Percentiles rank a stretch among this genome's conserved stretches.
Evolutionary conservation across 2,113 vertebrate genomes (phyloP).

Genomic region (Phalacrocorax pelagicus): DNA sequence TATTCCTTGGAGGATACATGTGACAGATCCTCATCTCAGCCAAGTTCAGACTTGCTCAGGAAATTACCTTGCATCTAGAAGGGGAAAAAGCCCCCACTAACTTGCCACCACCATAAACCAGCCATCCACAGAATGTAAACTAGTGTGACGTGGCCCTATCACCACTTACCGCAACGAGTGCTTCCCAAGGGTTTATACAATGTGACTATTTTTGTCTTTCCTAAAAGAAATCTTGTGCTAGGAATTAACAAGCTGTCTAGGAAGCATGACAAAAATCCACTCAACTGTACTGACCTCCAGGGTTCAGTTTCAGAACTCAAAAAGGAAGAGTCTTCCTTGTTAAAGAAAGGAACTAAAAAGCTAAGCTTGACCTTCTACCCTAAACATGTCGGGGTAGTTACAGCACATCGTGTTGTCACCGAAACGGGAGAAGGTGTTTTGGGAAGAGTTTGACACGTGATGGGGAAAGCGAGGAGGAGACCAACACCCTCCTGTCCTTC

Average conservation of each 20-base stretch:
- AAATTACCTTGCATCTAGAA: background rate
- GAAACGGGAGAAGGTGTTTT: background rate
- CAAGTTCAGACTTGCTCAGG: background rate
- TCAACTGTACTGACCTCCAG: fast-evolving
- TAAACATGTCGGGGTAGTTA: too few relatives aligned
- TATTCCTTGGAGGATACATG: background rate
- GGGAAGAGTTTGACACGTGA: background rate
- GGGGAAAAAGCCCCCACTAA: background rate
- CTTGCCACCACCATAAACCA: background rate
- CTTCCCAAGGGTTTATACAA: background rate
- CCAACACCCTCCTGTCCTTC: background rate
- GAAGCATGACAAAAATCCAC: background rate
- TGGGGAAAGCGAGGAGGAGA: background rate
- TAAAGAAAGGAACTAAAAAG: background rate
- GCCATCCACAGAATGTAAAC: background rate
- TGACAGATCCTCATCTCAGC: background rate
- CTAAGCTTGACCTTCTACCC: background rate
- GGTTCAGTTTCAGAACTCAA: background rate
- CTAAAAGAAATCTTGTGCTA: background rate
- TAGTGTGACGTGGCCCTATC: background rate
- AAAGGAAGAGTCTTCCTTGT: background rate
- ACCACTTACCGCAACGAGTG: background rate
- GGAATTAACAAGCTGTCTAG: background rate
- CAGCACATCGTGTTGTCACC: background rate
- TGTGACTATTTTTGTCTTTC: fast-evolving